Base-by-base conservation (phyloP, 1,140 invertebrate species). In the Oryctes rhinoceros region DNA sequence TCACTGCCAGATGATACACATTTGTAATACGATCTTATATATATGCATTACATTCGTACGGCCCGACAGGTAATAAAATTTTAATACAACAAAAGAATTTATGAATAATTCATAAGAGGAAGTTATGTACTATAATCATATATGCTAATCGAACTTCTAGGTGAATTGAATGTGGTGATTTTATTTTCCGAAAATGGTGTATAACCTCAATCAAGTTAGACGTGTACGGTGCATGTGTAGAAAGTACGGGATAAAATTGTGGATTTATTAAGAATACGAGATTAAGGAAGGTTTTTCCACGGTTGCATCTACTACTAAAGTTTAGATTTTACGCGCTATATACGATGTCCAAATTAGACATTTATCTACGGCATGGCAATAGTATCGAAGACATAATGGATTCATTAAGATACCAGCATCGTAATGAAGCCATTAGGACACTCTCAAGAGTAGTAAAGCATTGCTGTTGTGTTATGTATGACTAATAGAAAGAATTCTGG, bases 11-110 rank as follows among this genome's bases (percentile, higher is more conserved):
- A 71, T 71, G 65, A 71, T 71, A 71, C 65, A 71, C 65, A 71
- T 71, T 71, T 71, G 65, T 71, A 71, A 71, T 71, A 71, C 65
- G 35, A 71, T 71, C 65, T 76, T 76, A 44, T 76, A 74, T 74
- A 24, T 76, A 76, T 76, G 75, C 75, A 76, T 76, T 20, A 76
- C 37, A 76, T 49, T 76, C 39, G 44, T 49, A 48, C 47, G 13
- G 37, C 75, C 39, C 75, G 75, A 76, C 75, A 76, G 75, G 75
- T 76, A 76, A 76, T 76, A 76, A 76, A 76, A 76, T 76, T 76
- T 30, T 44, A 76, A 76, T 76, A 76, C 47, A 76, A 76, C 75
- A 76, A 76, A 76, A 76, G 75, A 76, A 76, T 76, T 76, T 76
- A 76, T 76, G 39, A 76, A 76, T 76, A 76, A 76, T 76, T 76